Evolutionary conservation across 2,888 invertebrate species (phyloP), one percentile per base, ranked within the genome.

Genomic region (Tanaodytes sp.): DNA sequence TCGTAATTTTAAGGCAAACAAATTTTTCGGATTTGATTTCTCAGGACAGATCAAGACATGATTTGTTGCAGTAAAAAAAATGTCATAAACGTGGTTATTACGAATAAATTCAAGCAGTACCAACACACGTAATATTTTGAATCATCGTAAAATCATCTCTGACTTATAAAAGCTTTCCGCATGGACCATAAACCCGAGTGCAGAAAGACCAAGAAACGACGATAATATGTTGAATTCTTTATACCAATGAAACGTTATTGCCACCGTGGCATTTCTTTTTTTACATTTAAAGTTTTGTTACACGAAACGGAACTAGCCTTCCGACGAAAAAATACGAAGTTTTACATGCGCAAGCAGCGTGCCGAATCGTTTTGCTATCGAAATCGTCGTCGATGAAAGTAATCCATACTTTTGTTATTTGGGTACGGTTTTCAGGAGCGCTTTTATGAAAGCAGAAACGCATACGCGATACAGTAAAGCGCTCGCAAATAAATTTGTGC

Each of bases 141-240:
- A 36, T 6, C 46, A 16, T 54, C 66, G 40, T 66, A 66, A 66
- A 66, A 66, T 66, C 59, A 66, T n/a, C n/a, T n/a, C n/a, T n/a
- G n/a, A n/a, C n/a, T n/a, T n/a, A n/a, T n/a, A n/a, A n/a, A n/a
- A n/a, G n/a, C n/a, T n/a, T n/a, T n/a, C n/a, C n/a, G n/a, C n/a
- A n/a, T n/a, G n/a, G n/a, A n/a, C n/a, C n/a, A n/a, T n/a, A n/a
- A n/a, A n/a, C n/a, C n/a, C n/a, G n/a, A n/a, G n/a, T n/a, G n/a
- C n/a, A n/a, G n/a, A n/a, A n/a, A n/a, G n/a, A n/a, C n/a, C n/a
- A n/a, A n/a, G n/a, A n/a, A n/a, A n/a, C n/a, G n/a, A n/a, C n/a
- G 57, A 64, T 64, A 64, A 64, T 57, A 39, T 33, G n/a, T n/a
- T n/a, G n/a, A 51, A 45, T 64, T 49, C 51, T 57, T 57, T 49